Conservation (phyloP, 2,888 invertebrate species). For the Aspidiotus rigidus region DNA sequence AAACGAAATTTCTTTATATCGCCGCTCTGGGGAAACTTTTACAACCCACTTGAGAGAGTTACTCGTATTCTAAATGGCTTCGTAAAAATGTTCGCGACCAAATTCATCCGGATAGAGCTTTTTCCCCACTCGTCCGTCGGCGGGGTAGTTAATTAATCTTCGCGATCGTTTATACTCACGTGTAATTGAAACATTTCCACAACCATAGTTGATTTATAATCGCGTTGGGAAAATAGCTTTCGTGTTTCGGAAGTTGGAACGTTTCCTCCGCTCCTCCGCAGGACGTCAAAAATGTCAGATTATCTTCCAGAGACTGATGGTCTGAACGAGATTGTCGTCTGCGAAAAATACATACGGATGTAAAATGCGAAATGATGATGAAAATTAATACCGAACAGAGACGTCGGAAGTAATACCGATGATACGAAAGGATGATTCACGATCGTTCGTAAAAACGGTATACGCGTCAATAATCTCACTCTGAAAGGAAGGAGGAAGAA, state of each 20-base stretch:
- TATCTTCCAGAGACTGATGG: conserved; percentile 20
- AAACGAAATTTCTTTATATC: background rate
- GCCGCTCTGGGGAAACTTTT: background rate
- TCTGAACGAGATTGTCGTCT: background rate
- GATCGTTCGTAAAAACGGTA: too few species aligned
- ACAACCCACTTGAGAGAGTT: background rate
- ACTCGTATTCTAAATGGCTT: conserved; percentile 1
- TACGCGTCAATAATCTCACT: too few species aligned
- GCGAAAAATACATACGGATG: background rate
- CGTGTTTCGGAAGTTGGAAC: conserved; percentile 39
- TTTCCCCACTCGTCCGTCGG: background rate
- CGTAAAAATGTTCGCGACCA: conserved; percentile 2
- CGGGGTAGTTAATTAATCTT: background rate
- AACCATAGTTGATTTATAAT: conserved; percentile 56
- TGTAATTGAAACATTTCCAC: conserved; percentile 60
- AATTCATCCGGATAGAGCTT: background rate
- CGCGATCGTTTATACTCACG: conserved; percentile 44
- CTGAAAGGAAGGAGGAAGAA: too few species aligned
- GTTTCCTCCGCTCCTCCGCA: conserved; percentile 10
- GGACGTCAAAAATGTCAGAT: conserved; percentile 22
- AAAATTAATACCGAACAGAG: too few species aligned
- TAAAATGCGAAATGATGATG: too few species aligned
- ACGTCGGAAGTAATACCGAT: too few species aligned
- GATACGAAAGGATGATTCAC: too few species aligned
- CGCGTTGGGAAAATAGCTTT: conserved; percentile 52